phyloP scores from a whole-genome alignment of 37 sponge, comb jelly and placozoan genomes.

The Beroe ovata region DNA sequence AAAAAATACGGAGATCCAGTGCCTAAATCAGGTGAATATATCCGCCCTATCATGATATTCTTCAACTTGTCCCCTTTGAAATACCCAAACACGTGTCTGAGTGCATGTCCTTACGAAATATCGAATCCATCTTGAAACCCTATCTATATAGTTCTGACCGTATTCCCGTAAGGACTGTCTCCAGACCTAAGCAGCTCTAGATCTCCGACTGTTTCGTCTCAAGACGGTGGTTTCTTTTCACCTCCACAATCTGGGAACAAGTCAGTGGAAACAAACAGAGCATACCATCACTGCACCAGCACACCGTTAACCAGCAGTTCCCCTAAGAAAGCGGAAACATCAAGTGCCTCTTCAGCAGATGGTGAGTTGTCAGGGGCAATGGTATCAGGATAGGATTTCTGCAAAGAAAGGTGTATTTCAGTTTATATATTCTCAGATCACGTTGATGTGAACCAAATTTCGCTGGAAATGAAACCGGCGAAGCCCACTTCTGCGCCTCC shows the following conservation, averaged over 20 bases:
- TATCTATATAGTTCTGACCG: too few species aligned
- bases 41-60: neutral
- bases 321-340: too few species aligned
- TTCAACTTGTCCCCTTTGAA: too few species aligned
- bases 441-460: neutral
- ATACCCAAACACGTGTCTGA: too few species aligned
- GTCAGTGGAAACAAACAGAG: neutral
- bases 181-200: neutral
- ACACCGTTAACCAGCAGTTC: neutral
- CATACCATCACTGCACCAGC: neutral
- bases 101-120: too few species aligned
- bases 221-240: neutral
- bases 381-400: too few species aligned
- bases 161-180: too few species aligned
- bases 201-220: neutral
- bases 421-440: neutral
- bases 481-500: neutral
- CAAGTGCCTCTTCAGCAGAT: too few species aligned
- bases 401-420: too few species aligned
- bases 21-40: neutral
- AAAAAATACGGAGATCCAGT: slow-evolving; percentile 18
- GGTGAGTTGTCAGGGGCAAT: too few species aligned
- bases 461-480: neutral
- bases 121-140: too few species aligned
- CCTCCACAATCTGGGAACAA: neutral